Evolutionary conservation across 2,113 vertebrate genomes (phyloP).

Genomic region (Urocolius indicus): DNA sequence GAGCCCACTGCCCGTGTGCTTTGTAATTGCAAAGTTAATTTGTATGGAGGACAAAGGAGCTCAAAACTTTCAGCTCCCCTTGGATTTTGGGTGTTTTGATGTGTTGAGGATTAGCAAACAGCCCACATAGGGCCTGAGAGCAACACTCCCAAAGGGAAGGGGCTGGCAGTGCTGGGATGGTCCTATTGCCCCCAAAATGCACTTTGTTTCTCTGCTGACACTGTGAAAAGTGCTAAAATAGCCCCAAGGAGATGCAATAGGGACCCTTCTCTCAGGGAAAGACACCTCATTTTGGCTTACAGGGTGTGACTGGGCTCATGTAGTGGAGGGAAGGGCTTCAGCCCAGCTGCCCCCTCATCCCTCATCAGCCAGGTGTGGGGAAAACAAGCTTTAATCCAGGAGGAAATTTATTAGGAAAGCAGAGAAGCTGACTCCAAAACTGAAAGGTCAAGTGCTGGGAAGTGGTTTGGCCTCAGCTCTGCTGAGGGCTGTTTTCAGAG

Average conservation of each 20-base stretch:
- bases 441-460: neutral
- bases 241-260: neutral
- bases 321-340: neutral
- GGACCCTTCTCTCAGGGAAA: neutral
- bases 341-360: neutral
- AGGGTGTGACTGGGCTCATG: neutral
- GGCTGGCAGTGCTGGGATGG: neutral
- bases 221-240: neutral
- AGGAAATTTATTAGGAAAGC: neutral
- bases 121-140: neutral
- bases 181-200: neutral
- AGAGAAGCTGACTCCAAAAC: neutral
- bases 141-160: neutral
- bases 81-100: too few relatives aligned
- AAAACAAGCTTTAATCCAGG: neutral
- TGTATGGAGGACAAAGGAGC: neutral
- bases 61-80: neutral
- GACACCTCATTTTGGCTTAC: accelerated
- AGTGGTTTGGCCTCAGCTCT: neutral
- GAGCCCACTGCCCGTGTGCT: neutral
- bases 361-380: neutral
- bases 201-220: neutral
- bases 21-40: too few relatives aligned
- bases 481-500: neutral
- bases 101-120: accelerated